Evolutionary conservation across 2,113 vertebrate species (phyloP).

Genomic region (Ochotona princeps): DNA sequence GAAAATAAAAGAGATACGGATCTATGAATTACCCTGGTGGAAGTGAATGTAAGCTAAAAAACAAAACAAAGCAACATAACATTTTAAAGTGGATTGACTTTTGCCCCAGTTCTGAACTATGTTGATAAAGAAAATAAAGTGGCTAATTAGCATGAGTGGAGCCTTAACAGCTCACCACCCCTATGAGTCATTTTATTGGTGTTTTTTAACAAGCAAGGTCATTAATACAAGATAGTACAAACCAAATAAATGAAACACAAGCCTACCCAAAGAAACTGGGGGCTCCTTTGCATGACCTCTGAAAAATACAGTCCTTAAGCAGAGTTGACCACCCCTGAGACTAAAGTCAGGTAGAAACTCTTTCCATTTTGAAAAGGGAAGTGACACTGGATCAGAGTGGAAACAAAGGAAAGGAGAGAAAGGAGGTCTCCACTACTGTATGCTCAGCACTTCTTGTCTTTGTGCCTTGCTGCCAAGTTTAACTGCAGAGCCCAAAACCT

Average conservation of each 20-base stretch:
- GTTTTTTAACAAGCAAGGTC: slow-evolving; percentile 79
- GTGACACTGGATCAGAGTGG: background rate
- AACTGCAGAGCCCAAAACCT: background rate
- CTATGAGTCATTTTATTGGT: slow-evolving; percentile 79
- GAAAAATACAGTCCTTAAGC: slow-evolving; percentile 9
- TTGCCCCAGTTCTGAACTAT: slow-evolving; percentile 73
- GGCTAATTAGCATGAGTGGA: slow-evolving; percentile 71
- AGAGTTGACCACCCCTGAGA: slow-evolving; percentile 40
- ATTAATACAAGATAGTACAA: slow-evolving; percentile 76
- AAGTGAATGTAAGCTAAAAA: slow-evolving; percentile 55
- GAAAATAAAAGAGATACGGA: slow-evolving; percentile 4
- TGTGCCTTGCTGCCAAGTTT: background rate
- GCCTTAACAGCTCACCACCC: slow-evolving; percentile 61
- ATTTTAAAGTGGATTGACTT: slow-evolving; percentile 70
- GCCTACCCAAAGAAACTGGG: slow-evolving; percentile 7
- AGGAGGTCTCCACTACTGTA: background rate
- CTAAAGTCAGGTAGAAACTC: slow-evolving; percentile 42
- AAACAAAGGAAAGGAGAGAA: background rate
- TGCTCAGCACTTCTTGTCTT: background rate
- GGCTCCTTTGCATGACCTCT: slow-evolving; percentile 55
- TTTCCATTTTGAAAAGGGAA: slow-evolving; percentile 6
- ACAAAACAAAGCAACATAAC: slow-evolving; percentile 41
- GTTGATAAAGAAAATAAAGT: slow-evolving; percentile 77
- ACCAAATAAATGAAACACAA: slow-evolving; percentile 72
- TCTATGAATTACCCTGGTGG: background rate